A percentile compares a stretch with the other conserved stretches of the same genome.
These are phyloP conservation scores for Bicyclus anynana DNA, from an alignment of 1,140 invertebrate species.

Conservation along the genomic window DNA sequence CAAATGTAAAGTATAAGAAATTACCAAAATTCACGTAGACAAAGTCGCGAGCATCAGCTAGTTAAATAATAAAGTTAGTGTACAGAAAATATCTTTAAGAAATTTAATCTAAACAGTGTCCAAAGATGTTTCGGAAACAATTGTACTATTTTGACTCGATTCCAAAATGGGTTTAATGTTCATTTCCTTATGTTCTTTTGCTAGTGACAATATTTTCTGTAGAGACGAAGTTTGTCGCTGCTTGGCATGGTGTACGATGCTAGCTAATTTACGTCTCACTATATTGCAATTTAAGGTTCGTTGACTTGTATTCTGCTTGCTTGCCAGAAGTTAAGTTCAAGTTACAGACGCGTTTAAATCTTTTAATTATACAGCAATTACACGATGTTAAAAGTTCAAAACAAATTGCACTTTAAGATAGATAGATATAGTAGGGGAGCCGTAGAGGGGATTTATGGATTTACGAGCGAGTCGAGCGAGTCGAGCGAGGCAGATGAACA, in stretches of 20 bases:
- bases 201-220: constrained; percentile 12
- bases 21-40: no score
- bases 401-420: not conserved
- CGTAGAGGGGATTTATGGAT: no score
- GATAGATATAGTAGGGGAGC: not conserved
- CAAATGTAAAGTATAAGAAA: no score
- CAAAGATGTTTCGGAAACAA: not conserved
- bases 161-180: constrained; percentile 1
- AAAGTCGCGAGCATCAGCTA: no score
- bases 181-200: not conserved
- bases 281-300: constrained; percentile 51
- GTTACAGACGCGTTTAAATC: constrained; percentile 7
- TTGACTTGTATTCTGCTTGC: constrained; percentile 23
- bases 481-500: no score
- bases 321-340: constrained; percentile 48
- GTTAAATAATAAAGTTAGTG: not conserved
- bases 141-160: constrained; percentile 7
- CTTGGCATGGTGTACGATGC: constrained; percentile 32
- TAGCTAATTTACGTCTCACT: constrained; percentile 52
- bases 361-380: not conserved
- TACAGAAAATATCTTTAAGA: not conserved
- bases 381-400: not conserved
- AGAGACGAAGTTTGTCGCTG: constrained; percentile 13
- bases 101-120: not conserved
- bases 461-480: no score